Evolutionary conservation across 2,797 vertebrate species (phyloP), one percentile per base, ranked within the genome.

Genomic region (Cuculus canorus): DNA sequence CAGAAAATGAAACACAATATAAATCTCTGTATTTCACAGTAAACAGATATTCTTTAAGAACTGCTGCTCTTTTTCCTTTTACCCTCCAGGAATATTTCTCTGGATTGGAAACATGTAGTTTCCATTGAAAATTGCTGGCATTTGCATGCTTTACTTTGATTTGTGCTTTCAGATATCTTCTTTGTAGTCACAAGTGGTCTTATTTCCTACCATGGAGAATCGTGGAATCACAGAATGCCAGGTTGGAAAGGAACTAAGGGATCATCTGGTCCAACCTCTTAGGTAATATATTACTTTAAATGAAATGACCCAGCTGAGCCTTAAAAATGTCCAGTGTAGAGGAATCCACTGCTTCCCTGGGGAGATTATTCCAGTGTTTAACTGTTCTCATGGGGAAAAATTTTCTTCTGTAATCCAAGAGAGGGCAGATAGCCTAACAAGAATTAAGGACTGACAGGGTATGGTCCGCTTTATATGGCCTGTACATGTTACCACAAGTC

Each of bases 361-460:
- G 47, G 47, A 48, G 47, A 48, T 24, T 48, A 48, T 48, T 48
- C 21, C 21, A 48, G 12, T 48, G 47, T 48, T 48, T 24, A 22
- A 48, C 47, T 48, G 22, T 48, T 48, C 47, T 24, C 47, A 48
- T 23, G 47, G 47, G 21, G 5, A 48, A 48, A 48, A 11, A 48
- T 23, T 23, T 48, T 48, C 47, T 24, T 48, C 12, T 47, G 22
- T 21, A 23, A 23, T 48, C 22, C 47, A 16, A 68, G 0, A 0
- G 39, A 88, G 48, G 86, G 90, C 3, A 7, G 35, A 76, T 4
- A 48, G 10, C 43, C 24, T 66, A 37, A 56, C 6, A 73, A 65
- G 24, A 91, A 47, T 30, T 39, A 82, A 43, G 35, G 28, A 48
- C 28, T 48, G 22, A 33, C 35, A 73, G 4, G 30, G 43, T 12